phyloP scores from a whole-genome alignment of 2,888 invertebrate genomes.

The Cerastis leucographa region DNA sequence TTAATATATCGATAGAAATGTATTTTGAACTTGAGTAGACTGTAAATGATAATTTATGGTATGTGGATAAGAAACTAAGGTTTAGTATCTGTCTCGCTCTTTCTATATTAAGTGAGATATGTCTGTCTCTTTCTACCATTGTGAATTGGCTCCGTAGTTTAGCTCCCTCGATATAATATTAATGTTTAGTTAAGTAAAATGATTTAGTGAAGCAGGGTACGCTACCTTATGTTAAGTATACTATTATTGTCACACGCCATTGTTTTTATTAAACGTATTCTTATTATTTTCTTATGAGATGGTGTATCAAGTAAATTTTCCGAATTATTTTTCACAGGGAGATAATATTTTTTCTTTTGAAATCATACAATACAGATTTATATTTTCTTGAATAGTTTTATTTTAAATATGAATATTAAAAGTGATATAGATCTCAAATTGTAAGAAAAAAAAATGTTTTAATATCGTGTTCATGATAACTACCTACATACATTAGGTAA shows the following conservation, averaged over 20 bases:
- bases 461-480: not conserved
- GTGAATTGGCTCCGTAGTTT: conserved; percentile 36
- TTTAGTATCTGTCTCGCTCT: not conserved
- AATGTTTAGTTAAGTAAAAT: conserved; percentile 9
- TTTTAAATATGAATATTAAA: conserved; percentile 24
- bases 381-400: conserved; percentile 47
- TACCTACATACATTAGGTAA: conserved; percentile 4
- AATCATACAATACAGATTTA: conserved; percentile 14
- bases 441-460: conserved; percentile 7
- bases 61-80: not conserved
- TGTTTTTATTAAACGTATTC: conserved; percentile 16
- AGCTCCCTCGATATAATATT: not conserved
- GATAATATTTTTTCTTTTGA: not conserved
- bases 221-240: conserved; percentile 4
- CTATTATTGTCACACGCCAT: conserved; percentile 23
- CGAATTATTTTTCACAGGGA: conserved; percentile 55
- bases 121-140: not conserved
- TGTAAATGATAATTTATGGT: not conserved
- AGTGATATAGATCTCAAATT: conserved; percentile 41
- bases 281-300: conserved; percentile 51
- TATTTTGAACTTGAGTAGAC: not conserved
- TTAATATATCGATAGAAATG: not conserved
- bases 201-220: conserved; percentile 47
- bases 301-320: conserved; percentile 31
- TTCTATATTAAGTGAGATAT: not conserved